phyloP scores from a whole-genome alignment of 2,888 invertebrate species.

The Lacanobia wlatinum region DNA sequence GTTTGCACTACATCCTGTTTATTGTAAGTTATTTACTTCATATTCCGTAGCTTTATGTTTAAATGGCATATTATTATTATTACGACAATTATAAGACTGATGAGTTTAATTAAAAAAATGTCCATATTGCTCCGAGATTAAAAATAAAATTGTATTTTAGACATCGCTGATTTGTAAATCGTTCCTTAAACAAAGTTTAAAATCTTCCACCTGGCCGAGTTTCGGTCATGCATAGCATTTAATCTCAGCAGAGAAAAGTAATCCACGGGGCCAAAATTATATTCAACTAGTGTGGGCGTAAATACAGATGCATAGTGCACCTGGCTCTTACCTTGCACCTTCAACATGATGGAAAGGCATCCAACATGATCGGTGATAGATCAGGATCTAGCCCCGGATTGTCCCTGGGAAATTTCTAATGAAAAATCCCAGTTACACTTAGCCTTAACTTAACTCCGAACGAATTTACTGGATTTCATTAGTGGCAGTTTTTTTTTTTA shows the following conservation, averaged over 20 bases:
- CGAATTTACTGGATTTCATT: too few species aligned
- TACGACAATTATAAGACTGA: not conserved
- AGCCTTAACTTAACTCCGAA: too few species aligned
- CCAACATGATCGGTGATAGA: not conserved
- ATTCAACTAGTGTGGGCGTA: not conserved
- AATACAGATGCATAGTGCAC: not conserved
- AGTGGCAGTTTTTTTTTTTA: too few species aligned
- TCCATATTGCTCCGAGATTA: not conserved
- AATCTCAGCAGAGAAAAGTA: not conserved
- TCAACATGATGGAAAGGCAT: not conserved
- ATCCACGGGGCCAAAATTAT: not conserved
- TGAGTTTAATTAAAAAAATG: not conserved
- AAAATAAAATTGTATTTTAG: not conserved
- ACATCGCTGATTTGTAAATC: not conserved
- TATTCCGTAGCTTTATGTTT: not conserved
- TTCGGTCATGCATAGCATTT: not conserved
- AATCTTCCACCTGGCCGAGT: not conserved
- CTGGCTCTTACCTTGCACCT: not conserved
- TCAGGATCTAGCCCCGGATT: not conserved
- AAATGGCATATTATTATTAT: not conserved
- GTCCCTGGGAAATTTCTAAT: too few species aligned
- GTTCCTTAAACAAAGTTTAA: not conserved
- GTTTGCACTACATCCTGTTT: conserved; percentile 26
- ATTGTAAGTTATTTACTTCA: conserved; percentile 12
- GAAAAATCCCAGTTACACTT: too few species aligned